Base-by-base conservation (phyloP, 1,140 invertebrate species). In the Orius insidiosus region DNA sequence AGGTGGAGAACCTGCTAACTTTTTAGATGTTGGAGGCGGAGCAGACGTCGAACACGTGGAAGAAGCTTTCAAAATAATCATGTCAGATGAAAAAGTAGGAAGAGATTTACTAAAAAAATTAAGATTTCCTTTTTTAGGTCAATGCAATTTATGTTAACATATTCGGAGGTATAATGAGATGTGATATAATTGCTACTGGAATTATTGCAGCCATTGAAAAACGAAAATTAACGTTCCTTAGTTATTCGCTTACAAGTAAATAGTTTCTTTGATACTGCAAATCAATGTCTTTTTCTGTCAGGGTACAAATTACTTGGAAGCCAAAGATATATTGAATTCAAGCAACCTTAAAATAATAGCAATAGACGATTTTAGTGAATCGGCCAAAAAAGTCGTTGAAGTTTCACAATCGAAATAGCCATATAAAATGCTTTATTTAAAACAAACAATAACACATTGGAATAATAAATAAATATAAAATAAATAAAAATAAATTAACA, bases 141-240 rank as follows among this genome's bases (percentile, higher is more conserved):
- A 88, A 93, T 66, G 79, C 81, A 3, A 85, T 98, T 55, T 72
- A 98, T 45, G 89, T 98, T 0, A 98, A 98, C 66, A 89, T 98
- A 4, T 98, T 98, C 70, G 94, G 89, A 49, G 94, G 94, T 52
- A 98, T 98, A 59, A 92, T 98, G 1, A 94, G 97, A 64, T 98
- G 94, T 70, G 86, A 79, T 3, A 95, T 80, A 5, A 86, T 98
- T 61, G 94, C 94, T 2, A 85, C 81, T 13, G 94, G 94, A 45
- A 88, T 98, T 53, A 79, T 95, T 45, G 93, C 93, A n/a, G 80
- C 78, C 52, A 76, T n/a, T n/a, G 76, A 59, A 77, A 74, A 47
- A 75, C 86, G 34, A 66, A 78, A 40, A 68, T 95, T 0, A 75
- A 77, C 56, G 74, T 95, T 45, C 93, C 93, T 62, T 98, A 8